These are phyloP conservation scores for Tortrix viridana DNA, from an alignment of 2,888 invertebrate species.

Conservation along the genomic window DNA sequence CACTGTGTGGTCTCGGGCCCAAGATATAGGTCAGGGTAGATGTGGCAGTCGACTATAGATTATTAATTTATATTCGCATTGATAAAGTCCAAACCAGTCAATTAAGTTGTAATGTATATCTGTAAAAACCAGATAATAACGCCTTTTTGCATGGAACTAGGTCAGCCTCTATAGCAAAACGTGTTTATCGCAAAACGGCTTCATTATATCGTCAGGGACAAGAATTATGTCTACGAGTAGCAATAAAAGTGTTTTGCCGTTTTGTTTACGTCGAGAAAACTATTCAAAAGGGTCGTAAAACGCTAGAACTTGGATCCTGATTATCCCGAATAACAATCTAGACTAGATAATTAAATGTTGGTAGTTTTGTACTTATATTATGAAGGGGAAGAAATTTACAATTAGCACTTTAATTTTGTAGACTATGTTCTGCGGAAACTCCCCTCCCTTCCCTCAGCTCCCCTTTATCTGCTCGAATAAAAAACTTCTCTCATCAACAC, in stretches of 20 bases:
- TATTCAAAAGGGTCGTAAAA: conserved; percentile 18
- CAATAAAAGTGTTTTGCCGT: conserved; percentile 23
- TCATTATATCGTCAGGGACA: conserved; percentile 24
- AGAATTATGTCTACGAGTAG: conserved; percentile 7
- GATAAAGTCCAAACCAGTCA: conserved; percentile 32
- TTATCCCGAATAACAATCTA: conserved; percentile 12
- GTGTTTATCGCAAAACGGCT: conserved; percentile 43
- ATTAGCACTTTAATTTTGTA: conserved; percentile 2
- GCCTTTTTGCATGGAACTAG: conserved; percentile 47
- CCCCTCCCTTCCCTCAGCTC: too few species aligned
- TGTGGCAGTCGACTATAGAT: not conserved
- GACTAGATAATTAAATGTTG: too few species aligned
- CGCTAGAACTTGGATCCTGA: conserved; percentile 7
- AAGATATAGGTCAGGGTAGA: not conserved
- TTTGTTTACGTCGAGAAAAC: conserved; percentile 26
- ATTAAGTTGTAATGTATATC: conserved; percentile 44
- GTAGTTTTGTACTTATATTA: conserved; percentile 5
- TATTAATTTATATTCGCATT: conserved; percentile 3
- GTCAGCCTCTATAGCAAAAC: conserved; percentile 53
- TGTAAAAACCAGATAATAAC: conserved; percentile 51
- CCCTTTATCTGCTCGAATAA: too few species aligned
- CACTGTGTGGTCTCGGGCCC: too few species aligned
- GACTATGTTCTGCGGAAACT: not conserved
- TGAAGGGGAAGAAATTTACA: conserved; percentile 2
- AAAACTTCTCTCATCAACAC: too few species aligned